phyloP scores from a whole-genome alignment of 2,888 invertebrate species.

The Tuberolachnus salignus region DNA sequence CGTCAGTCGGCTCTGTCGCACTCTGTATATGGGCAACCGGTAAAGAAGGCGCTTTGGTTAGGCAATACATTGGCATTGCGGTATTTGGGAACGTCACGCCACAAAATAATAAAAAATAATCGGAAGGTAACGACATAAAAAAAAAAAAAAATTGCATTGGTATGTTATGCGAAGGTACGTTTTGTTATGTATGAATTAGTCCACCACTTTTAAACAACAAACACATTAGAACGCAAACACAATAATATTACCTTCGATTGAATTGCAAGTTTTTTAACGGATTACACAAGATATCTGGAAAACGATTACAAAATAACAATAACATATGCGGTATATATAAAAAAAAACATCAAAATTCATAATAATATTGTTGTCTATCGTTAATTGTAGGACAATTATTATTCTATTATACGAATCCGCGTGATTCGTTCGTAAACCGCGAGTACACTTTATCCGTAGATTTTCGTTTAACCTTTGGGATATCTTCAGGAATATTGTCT shows the following conservation, averaged over 20 bases:
- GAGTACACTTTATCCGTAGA: no score
- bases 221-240: constrained; percentile 6
- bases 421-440: no score
- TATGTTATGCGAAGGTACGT: neutral
- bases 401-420: no score
- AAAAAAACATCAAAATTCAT: no score
- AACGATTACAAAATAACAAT: constrained; percentile 29
- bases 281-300: constrained; percentile 52
- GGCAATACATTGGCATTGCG: constrained; percentile 35
- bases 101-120: no score
- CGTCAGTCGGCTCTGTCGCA: no score
- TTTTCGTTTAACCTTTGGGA: no score
- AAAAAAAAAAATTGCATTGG: neutral
- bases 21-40: no score
- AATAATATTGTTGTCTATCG: no score
- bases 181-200: constrained; percentile 31
- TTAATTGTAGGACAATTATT: no score
- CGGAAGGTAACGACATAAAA: neutral
- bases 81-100: neutral
- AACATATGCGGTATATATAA: neutral
- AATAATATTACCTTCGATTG: constrained; percentile 33
- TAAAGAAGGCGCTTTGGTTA: constrained; percentile 46
- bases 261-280: constrained; percentile 40
- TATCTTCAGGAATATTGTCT: no score
- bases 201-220: constrained; percentile 17